These are phyloP conservation scores for Macrobrachium nipponense DNA, from an alignment of 1,140 invertebrate species.

Conservation along the genomic window DNA sequence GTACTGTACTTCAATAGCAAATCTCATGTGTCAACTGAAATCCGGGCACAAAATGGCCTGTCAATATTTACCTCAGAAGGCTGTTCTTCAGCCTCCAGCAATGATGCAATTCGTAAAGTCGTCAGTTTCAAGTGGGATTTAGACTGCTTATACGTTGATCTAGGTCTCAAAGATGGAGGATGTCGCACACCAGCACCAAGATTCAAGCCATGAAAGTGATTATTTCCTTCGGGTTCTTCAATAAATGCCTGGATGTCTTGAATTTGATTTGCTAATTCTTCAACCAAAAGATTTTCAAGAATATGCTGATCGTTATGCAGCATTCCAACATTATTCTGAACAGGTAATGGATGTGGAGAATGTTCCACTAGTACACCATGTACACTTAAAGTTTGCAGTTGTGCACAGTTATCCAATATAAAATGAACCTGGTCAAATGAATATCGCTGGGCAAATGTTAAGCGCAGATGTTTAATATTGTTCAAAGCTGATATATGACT, in stretches of 20 bases:
- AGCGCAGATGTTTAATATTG: slow-evolving; percentile 21
- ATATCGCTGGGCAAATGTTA: slow-evolving; percentile 27
- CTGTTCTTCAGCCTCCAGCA: slow-evolving; percentile 26
- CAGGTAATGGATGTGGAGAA: neutral
- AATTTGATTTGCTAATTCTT: neutral
- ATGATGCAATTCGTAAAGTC: slow-evolving; percentile 36
- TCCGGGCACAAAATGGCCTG: too few species aligned
- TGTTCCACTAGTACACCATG: slow-evolving; percentile 16
- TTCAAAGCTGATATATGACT: slow-evolving; percentile 29
- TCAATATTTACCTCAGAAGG: slow-evolving; percentile 30
- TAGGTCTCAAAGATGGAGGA: slow-evolving; percentile 1
- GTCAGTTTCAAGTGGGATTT: slow-evolving; percentile 20
- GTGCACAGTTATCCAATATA: slow-evolving; percentile 30
- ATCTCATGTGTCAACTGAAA: too few species aligned
- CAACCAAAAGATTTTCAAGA: slow-evolving; percentile 22
- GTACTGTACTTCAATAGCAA: too few species aligned
- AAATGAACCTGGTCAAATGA: slow-evolving; percentile 35
- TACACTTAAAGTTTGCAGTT: slow-evolving; percentile 32
- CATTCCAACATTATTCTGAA: slow-evolving; percentile 12
- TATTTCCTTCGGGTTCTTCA: neutral
- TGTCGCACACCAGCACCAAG: neutral
- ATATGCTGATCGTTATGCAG: slow-evolving; percentile 25
- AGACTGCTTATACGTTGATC: neutral
- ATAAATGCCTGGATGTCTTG: slow-evolving; percentile 10
- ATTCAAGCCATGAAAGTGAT: neutral